phyloP scores from a whole-genome alignment of 2,113 vertebrate species.

The Bothrops jararaca region DNA sequence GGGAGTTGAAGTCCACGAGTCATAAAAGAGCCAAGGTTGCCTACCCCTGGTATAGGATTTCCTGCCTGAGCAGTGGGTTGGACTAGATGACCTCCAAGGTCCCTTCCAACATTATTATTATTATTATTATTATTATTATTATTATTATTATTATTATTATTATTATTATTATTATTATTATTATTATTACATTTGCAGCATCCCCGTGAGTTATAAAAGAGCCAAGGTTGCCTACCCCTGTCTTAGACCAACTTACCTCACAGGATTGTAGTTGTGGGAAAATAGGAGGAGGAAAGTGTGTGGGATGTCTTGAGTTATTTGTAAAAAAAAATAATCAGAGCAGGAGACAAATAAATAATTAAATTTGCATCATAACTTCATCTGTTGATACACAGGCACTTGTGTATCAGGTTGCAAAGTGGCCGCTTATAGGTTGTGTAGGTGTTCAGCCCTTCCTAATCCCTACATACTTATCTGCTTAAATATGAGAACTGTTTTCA shows the following conservation, averaged over 20 bases:
- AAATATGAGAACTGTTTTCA: background rate
- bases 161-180: too few relatives aligned
- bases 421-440: background rate
- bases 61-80: too few relatives aligned
- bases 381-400: background rate
- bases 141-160: too few relatives aligned
- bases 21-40: too few relatives aligned
- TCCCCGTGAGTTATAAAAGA: too few relatives aligned
- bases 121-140: too few relatives aligned
- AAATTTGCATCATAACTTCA: background rate
- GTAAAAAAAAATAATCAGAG: background rate
- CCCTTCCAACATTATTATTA: too few relatives aligned
- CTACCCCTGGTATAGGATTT: too few relatives aligned
- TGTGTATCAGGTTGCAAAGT: background rate
- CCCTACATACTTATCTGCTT: background rate
- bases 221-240: too few relatives aligned
- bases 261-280: background rate
- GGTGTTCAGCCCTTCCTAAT: background rate
- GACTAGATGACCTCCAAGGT: too few relatives aligned
- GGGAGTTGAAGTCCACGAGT: too few relatives aligned
- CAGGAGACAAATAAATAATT: background rate
- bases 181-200: too few relatives aligned
- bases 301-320: background rate
- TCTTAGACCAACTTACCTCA: background rate
- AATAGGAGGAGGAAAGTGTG: background rate